A percentile compares a stretch with the other conserved stretches of the same genome.
These are phyloP conservation scores for Paramormyrops hopkinsi DNA, from an alignment of 2,797 vertebrate genomes.

Conservation along the genomic window DNA sequence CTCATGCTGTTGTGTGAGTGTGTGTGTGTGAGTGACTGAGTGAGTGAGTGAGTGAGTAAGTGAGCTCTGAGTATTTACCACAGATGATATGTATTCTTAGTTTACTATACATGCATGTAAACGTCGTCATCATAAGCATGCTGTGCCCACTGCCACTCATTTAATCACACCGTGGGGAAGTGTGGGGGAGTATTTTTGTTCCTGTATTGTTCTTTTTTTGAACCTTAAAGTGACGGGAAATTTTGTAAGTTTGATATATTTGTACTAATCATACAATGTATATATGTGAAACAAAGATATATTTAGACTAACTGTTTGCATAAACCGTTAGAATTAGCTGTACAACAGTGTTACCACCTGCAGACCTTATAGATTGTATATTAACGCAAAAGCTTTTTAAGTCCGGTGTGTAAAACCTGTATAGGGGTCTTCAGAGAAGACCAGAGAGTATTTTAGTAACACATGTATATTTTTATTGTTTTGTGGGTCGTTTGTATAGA, in stretches of 20 bases:
- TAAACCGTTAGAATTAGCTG: constrained; percentile 22
- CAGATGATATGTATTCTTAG: constrained; percentile 35
- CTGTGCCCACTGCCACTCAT: constrained; percentile 20
- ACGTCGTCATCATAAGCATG: constrained; percentile 20
- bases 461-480: constrained; percentile 75
- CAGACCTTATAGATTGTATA: constrained; percentile 80
- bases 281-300: constrained; percentile 35
- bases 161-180: constrained; percentile 36
- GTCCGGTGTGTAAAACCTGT: constrained; percentile 78
- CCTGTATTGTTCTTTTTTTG: constrained; percentile 15
- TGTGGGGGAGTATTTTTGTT: constrained; percentile 27
- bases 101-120: constrained; percentile 31
- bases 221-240: constrained; percentile 20
- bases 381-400: constrained; percentile 54
- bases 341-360: constrained; percentile 65
- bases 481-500: constrained; percentile 78
- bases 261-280: constrained; percentile 35
- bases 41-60: not conserved
- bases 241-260: constrained; percentile 30
- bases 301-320: constrained; percentile 21
- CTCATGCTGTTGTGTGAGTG: not conserved
- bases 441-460: constrained; percentile 78
- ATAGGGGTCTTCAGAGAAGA: constrained; percentile 87
- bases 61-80: not conserved
- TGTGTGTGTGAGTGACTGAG: not conserved